Percentiles rank a stretch among this genome's conserved stretches.
Conservation (phyloP, 1,140 invertebrate species). For the Chymomyza costata region DNA sequence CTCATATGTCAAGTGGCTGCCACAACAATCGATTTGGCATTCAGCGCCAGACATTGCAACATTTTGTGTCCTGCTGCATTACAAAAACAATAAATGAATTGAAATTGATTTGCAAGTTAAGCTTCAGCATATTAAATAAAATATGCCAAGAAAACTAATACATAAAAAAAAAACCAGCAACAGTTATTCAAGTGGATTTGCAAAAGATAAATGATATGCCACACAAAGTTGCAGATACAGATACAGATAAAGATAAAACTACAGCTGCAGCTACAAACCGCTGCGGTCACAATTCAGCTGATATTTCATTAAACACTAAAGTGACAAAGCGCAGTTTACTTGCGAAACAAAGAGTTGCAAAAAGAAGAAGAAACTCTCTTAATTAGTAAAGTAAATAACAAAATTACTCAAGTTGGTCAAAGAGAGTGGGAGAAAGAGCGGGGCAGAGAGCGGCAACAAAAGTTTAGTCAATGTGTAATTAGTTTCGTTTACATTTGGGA, state of each 20-base stretch:
- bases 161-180: neutral
- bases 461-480: conserved; percentile 41
- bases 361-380: neutral
- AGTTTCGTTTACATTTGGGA: conserved; percentile 53
- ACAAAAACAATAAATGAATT: conserved; percentile 23
- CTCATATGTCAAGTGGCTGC: conserved; percentile 26
- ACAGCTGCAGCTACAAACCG: neutral
- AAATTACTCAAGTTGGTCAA: neutral
- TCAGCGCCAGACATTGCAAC: neutral
- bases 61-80: neutral
- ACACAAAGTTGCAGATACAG: neutral
- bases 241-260: conserved; percentile 2
- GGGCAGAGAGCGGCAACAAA: neutral
- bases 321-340: neutral
- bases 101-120: conserved; percentile 61
- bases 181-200: conserved; percentile 23
- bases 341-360: neutral
- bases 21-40: neutral
- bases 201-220: no score
- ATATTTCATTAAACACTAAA: neutral
- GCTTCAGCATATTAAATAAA: conserved; percentile 59
- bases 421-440: neutral
- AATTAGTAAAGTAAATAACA: conserved; percentile 1
- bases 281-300: neutral
- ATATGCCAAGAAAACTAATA: conserved; percentile 2